Evolutionary conservation across 1,140 invertebrate species (phyloP), one percentile per base, ranked within the genome.

Genomic region (Zaprionus lachaisei): DNA sequence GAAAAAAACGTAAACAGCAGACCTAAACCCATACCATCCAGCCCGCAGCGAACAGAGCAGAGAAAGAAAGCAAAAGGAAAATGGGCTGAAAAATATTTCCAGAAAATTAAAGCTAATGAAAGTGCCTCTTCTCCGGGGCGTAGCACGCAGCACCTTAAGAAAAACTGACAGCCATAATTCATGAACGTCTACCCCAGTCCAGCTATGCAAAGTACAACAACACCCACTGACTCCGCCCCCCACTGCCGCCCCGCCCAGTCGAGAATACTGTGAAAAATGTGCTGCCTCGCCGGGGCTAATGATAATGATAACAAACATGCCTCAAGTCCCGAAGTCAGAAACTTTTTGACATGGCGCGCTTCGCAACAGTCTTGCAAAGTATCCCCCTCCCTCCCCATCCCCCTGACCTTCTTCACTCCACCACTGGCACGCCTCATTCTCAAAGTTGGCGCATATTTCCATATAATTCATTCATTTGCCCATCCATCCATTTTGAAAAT

Each of bases 71-170:
- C 24, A 47, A 70, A 68, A 62, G 28, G 4, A 57, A 34, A 70
- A 34, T 71, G 57, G 71, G 65, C 70, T 68, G 72, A n/a, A 71
- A 91, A 91, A 91, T 92, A 91, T 83, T 91, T 91, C 78, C 78
- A 82, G 73, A 83, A 91, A 91, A 91, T 91, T 91, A 79, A 91
- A 90, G 90, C 90, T 91, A 91, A 91, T 91, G 90, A 91, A 91
- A 91, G 89, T 86, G 80, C 77, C 81, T 80, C 28, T 31, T 28
- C 47, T 37, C 31, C 12, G 34, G 63, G 54, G 38, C 28, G 22
- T 44, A 44, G 22, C 15, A 49, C 31, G 41, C 44, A 72, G 57
- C 75, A 89, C 84, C 84, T 87, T 71, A 84, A 79, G 89, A 91
- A 91, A 85, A 80, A 91, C 89, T 85, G 84, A 72, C 77, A 80